Evolutionary conservation across 2,888 invertebrate species (phyloP), one percentile per base, ranked within the genome.

Genomic region (Glyphotaelius pellucidus): DNA sequence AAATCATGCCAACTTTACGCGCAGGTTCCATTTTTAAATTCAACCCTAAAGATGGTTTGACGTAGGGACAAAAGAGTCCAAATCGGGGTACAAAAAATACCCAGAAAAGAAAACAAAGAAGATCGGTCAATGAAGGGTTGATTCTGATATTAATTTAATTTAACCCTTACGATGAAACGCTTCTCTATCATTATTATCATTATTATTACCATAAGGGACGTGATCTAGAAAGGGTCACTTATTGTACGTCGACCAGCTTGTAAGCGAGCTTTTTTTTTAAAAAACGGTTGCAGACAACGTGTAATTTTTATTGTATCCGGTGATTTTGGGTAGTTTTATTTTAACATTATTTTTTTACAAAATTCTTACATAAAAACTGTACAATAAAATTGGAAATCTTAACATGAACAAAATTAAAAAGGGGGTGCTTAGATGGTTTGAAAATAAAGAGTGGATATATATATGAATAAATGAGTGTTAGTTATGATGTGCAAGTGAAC

Each of bases 101-200:
- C 30, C 32, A 83, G 81, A 83, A 90, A 90, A 81, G 83, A 83
- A 90, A 83, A 90, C 81, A 81, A 90, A 31, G 47, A 32, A 30
- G 42, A 47, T 31, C 90, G 93, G 93, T 93, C 92, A 93, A 87
- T 90, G 67, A 91, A 92, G 93, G 93, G 93, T 91, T 93, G 92
- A 92, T 93, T 92, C 80, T 90, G 89, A 92, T 92, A 92, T 93
- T 92, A 93, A 93, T 92, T 93, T 92, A 93, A 93, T 92, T 93
- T 92, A 92, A 91, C 91, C 90, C 84, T 89, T 91, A 90, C 83
- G 89, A 52, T 81, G 47, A 88, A 84, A 83, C 84, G 67, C 84
- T 67, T 38, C 89, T 89, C 91, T 91, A 89, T 91, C 85, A 91
- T 91, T 91, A 91, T 89, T 67, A 67, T 88, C 35, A 85, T 79